Base-by-base conservation (phyloP, 1,140 invertebrate species). In the Ephestia elutella region DNA sequence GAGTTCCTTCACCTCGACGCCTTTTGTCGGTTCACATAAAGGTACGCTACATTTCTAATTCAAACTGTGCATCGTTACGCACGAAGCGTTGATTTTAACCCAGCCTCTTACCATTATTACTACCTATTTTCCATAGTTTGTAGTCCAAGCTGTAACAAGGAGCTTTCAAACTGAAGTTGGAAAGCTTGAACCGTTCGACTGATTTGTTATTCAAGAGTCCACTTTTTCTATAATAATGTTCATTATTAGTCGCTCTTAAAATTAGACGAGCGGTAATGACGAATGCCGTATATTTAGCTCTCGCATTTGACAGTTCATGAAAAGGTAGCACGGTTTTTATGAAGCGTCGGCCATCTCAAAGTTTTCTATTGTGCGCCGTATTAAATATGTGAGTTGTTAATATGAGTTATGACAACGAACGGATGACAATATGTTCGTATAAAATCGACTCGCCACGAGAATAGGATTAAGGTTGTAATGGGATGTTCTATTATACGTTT, bases 51-150 rank as follows among this genome's bases (percentile, higher is more conserved):
- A 71, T 80, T 87, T 80, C 68, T 79, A 80, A 87, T 87, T 85
- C 82, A 82, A 72, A 75, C 61, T 74, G 73, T 75, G 62, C 66
- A 73, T 71, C 78, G 85, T 87, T 87, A 87, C 85, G 85, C 85
- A 87, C 78, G 85, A 86, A 59, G 54, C 66, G 62, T 67, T 66
- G 61, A 75, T 80, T 78, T 71, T 49, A 53, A 57, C 56, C 59
- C 15, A 44, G 38, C 38, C 38, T 44, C 38, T 44, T 44, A 44
- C 38, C 38, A 44, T 44, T 44, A 44, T 44, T 44, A 44, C 38
- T 44, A n/a, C 38, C n/a, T 15, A 44, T 44, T 44, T 44, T 44
- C 38, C 38, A 44, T 13, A 44, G 38, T 44, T 15, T 15, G 38
- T 17, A 44, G 38, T 44, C 38, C 38, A 17, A 17, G 66, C 63